A percentile compares a stretch with the other conserved stretches of the same genome.
Evolutionary conservation across 2,113 vertebrate genomes (phyloP).

Genomic region (Hyaena hyaena): DNA sequence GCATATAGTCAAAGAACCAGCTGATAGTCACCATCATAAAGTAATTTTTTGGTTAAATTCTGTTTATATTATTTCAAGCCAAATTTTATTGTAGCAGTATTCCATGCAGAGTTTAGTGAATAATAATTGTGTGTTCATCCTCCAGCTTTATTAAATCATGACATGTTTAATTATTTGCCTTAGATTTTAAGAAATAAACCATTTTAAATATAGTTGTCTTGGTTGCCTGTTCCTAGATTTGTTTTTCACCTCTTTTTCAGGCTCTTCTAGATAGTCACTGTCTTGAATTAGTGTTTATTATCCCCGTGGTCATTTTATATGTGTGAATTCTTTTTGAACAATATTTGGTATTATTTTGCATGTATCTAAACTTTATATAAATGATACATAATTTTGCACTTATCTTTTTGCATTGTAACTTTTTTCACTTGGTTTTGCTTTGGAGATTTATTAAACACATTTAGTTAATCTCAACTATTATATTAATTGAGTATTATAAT

Average conservation of each 20-base stretch:
- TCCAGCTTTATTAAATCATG: slow-evolving; percentile 20
- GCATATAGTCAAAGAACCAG: slow-evolving; percentile 92
- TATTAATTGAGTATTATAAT: slow-evolving; percentile 9
- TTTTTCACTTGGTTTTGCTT: slow-evolving; percentile 21
- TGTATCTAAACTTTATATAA: background rate
- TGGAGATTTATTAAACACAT: slow-evolving; percentile 30
- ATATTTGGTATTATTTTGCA: background rate
- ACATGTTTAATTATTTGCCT: slow-evolving; percentile 20
- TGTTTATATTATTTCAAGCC: slow-evolving; percentile 35
- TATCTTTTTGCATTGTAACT: background rate
- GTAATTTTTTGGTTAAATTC: slow-evolving; percentile 81
- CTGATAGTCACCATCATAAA: slow-evolving; percentile 88
- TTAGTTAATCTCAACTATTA: background rate
- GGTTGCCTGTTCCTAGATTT: background rate
- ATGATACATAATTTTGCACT: background rate
- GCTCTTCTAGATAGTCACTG: background rate
- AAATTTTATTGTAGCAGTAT: slow-evolving; percentile 35
- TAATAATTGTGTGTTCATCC: slow-evolving; percentile 32
- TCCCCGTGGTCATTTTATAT: background rate
- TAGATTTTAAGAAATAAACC: slow-evolving; percentile 56
- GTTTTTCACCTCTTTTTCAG: background rate
- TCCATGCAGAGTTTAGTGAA: slow-evolving; percentile 45
- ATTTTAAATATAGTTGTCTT: background rate
- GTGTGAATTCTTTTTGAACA: background rate
- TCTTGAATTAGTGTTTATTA: slow-evolving; percentile 1